phyloP scores from a whole-genome alignment of 1,140 invertebrate species.

The Drosophila cardini region DNA sequence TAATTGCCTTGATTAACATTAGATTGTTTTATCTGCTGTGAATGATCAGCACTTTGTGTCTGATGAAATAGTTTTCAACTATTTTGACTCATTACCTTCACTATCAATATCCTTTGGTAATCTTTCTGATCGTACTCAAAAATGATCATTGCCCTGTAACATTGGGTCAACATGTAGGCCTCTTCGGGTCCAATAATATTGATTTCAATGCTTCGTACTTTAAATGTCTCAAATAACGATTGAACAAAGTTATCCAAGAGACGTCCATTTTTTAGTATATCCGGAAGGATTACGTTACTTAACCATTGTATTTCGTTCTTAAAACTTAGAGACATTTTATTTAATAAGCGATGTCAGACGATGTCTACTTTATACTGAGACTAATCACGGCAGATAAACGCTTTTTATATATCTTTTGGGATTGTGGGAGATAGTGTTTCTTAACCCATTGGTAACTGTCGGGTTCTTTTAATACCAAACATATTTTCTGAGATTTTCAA shows the following conservation, averaged over 20 bases:
- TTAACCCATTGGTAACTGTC: constrained; percentile 15
- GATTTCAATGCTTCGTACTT: constrained; percentile 49
- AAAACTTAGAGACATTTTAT: constrained; percentile 40
- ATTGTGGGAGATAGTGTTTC: background rate
- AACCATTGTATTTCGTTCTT: constrained; percentile 62
- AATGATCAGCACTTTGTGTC: background rate
- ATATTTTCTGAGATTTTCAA: too few species aligned
- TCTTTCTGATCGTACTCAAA: constrained; percentile 48
- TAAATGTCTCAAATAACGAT: constrained; percentile 33
- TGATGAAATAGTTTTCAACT: background rate
- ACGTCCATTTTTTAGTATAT: constrained; percentile 43
- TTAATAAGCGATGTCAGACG: background rate
- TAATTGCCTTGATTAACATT: constrained; percentile 1
- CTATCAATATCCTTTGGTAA: constrained; percentile 50
- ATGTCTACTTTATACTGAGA: constrained; percentile 21
- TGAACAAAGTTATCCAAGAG: constrained; percentile 54
- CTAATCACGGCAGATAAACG: constrained; percentile 5
- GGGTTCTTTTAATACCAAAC: too few species aligned
- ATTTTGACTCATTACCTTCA: constrained; percentile 57
- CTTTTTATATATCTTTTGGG: background rate
- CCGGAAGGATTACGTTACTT: constrained; percentile 38
- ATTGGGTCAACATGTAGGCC: constrained; percentile 74
- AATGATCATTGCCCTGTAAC: constrained; percentile 57
- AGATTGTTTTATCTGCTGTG: constrained; percentile 4
- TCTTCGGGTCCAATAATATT: constrained; percentile 65